phyloP scores from a whole-genome alignment of 1,140 invertebrate species.

The Spodoptera litura region DNA sequence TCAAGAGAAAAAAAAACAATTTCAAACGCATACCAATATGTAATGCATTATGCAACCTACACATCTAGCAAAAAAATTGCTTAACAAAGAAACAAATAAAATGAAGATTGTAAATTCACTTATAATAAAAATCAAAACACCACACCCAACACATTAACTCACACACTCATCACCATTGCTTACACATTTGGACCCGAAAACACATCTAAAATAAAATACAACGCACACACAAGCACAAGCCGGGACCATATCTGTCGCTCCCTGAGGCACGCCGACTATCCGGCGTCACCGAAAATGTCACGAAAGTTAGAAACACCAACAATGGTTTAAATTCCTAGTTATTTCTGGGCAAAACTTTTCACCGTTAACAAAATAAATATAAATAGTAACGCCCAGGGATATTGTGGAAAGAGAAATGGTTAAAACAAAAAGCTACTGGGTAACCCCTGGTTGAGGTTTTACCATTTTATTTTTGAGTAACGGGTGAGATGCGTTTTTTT shows the following conservation, averaged over 20 bases:
- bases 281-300: conserved; percentile 4
- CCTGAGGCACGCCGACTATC: background rate
- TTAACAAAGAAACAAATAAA: too few species aligned
- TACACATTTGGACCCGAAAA: background rate
- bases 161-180: too few species aligned
- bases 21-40: too few species aligned
- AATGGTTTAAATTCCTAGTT: conserved; percentile 29
- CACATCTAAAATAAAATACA: background rate
- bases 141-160: too few species aligned
- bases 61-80: too few species aligned
- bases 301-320: conserved; percentile 1
- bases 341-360: conserved; percentile 16
- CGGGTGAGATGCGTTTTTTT: conserved; percentile 1
- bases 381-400: conserved; percentile 25
- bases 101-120: too few species aligned
- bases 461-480: background rate
- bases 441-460: background rate
- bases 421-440: conserved; percentile 10
- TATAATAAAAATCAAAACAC: too few species aligned
- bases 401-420: background rate
- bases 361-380: conserved; percentile 22
- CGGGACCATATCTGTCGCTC: background rate
- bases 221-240: background rate
- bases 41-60: too few species aligned
- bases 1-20: too few species aligned